Evolutionary conservation across 2,797 vertebrate genomes (phyloP).

Genomic region (Schizopygopsis pylzovi): DNA sequence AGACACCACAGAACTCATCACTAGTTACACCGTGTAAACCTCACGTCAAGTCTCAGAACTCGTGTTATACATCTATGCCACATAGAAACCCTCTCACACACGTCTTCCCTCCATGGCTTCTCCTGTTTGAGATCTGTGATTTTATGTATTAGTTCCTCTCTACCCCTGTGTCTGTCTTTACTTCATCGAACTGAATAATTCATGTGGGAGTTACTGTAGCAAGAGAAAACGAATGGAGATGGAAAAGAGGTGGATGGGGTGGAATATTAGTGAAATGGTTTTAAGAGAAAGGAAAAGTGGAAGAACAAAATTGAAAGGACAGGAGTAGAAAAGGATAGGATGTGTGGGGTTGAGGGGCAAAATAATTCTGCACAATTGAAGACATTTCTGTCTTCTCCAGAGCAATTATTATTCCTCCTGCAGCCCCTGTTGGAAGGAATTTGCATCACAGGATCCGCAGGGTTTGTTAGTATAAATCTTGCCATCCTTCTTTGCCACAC

Average conservation of each 20-base stretch:
- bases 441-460: not conserved
- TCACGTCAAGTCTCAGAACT: not conserved
- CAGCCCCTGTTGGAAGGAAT: not conserved
- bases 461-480: slow-evolving; percentile 7
- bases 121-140: not conserved
- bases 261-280: slow-evolving; percentile 46
- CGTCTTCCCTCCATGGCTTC: not conserved
- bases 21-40: not conserved
- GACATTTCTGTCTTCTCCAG: slow-evolving; percentile 4
- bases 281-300: not conserved
- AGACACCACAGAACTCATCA: not conserved
- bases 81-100: not conserved
- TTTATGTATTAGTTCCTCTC: slow-evolving; percentile 16
- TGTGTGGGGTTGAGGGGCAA: slow-evolving; percentile 8
- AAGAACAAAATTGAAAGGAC: slow-evolving; percentile 14
- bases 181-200: slow-evolving; percentile 78
- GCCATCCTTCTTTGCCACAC: not conserved
- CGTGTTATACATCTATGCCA: not conserved
- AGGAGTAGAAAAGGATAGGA: slow-evolving; percentile 7
- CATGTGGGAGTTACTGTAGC: slow-evolving; percentile 64
- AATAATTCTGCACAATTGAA: not conserved
- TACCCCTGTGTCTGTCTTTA: slow-evolving; percentile 38
- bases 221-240: slow-evolving; percentile 47
- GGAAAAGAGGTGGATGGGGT: slow-evolving; percentile 46
- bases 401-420: not conserved